phyloP scores from a whole-genome alignment of 2,888 invertebrate species.

The Drosophila paucipuncta region DNA sequence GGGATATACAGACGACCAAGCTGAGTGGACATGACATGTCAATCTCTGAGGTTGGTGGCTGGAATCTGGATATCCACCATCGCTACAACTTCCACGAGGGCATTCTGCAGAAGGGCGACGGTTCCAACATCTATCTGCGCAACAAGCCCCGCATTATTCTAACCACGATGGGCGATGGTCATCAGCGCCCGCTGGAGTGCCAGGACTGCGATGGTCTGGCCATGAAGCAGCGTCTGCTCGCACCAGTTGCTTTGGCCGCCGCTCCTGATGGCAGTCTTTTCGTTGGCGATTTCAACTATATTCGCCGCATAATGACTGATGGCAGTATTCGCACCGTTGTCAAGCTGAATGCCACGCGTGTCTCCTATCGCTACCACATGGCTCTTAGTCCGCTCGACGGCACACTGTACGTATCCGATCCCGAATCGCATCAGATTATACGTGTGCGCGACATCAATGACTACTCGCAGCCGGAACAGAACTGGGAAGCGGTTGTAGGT shows the following conservation, averaged over 20 bases:
- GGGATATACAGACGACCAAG: slow-evolving; percentile 98
- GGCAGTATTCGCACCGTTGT: slow-evolving; percentile 87
- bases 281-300: slow-evolving; percentile 97
- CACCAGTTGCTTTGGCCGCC: slow-evolving; percentile 96
- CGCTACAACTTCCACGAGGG: slow-evolving; percentile 99
- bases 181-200: slow-evolving; percentile 95
- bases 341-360: slow-evolving; percentile 92
- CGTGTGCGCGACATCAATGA: slow-evolving; percentile 93
- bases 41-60: slow-evolving; percentile 98
- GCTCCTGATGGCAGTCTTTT: slow-evolving; percentile 97
- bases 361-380: slow-evolving; percentile 98
- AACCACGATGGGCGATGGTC: slow-evolving; percentile 96
- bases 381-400: slow-evolving; percentile 97
- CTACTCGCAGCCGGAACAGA: slow-evolving; percentile 93
- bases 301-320: slow-evolving; percentile 94
- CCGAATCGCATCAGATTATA: slow-evolving; percentile 97
- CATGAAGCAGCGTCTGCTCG: slow-evolving; percentile 92
- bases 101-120: slow-evolving; percentile 98
- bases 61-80: slow-evolving; percentile 99
- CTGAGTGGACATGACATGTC: slow-evolving; percentile 98
- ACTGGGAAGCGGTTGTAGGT: slow-evolving; percentile 98
- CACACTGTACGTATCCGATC: slow-evolving; percentile 97
- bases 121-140: slow-evolving; percentile 96
- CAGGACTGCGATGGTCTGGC: slow-evolving; percentile 92
- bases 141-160: slow-evolving; percentile 96